Base-by-base conservation (phyloP, 2,113 vertebrate genomes). In the Laticauda laticaudata region DNA sequence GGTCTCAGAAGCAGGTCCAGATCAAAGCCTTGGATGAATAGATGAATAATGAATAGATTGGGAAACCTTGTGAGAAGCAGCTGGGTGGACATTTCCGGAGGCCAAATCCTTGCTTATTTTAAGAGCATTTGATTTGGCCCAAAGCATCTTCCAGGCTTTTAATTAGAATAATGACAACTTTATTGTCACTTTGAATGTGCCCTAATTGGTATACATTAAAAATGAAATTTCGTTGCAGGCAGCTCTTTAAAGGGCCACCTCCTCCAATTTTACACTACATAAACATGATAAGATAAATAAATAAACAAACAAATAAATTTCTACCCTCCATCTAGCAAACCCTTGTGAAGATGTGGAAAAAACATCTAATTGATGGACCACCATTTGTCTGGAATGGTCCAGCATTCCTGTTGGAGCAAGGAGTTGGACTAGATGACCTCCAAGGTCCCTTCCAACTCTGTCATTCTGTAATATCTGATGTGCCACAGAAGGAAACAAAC, bases 261-360 rank as follows among this genome's bases (percentile, higher is more conserved):
- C 55, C 55, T 56, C 55, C 55, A 6, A 56, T 21, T 56, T 56
- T 56, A 56, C 55, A 56, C 55, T 56, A 56, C 56, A 21, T 7
- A 57, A 57, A 57, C 55, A 56, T 5, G 18, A 56, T 20, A 57
- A 57, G 56, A 56, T 56, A 56, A 20, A 56, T 2, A 56, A 56
- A 56, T 2, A 56, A 56, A 56, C 5, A 56, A 55, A 18, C 14
- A 55, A 20, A 55, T 4, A 55, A 55, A 55, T 55, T 86, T 55
- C 87, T 55, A 93, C 92, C 91, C 95, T 48, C 43, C 98, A 98
- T 98, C 98, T 98, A 99, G 98, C 97, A 97, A 99, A 99, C 97
- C 95, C 91, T 97, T 98, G 98, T 98, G 97, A 98, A 95, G 98
- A 98, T 97, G 98, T 98, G 95, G 98, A 97, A 98, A 99, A 99